Conservation (phyloP, 2,888 invertebrate species). For the Kryphioiulus occultus region DNA sequence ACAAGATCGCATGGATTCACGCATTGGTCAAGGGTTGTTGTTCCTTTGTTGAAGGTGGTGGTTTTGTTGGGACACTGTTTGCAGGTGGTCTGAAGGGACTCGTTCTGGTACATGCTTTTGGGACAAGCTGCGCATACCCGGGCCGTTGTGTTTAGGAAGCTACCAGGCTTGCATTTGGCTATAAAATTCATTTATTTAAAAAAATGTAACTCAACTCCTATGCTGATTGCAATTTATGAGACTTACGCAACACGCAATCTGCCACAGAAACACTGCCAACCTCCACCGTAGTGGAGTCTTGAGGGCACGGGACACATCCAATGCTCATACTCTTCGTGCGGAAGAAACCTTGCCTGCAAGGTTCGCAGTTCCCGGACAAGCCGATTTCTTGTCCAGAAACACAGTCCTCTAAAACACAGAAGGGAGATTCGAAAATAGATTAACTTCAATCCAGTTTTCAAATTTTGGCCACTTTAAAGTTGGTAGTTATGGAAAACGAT, state of each 20-base stretch:
- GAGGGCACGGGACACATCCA: conserved; percentile 85
- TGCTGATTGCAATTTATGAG: neutral
- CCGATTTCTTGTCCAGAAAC: conserved; percentile 65
- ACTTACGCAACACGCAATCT: conserved; percentile 86
- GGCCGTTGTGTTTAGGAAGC: conserved; percentile 80
- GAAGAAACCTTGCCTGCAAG: conserved; percentile 88
- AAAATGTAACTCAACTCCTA: conserved; percentile 45
- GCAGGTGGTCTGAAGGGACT: conserved; percentile 86
- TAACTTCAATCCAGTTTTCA: no score
- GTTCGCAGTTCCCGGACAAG: conserved; percentile 87
- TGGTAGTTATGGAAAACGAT: no score
- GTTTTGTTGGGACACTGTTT: conserved; percentile 88
- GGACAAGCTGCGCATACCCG: conserved; percentile 88
- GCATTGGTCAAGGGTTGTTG: conserved; percentile 82
- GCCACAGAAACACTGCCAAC: conserved; percentile 83
- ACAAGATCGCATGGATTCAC: conserved; percentile 89
- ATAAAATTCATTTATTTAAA: conserved; percentile 56
- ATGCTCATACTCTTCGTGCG: conserved; percentile 87
- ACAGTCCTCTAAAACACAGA: conserved; percentile 74
- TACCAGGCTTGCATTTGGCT: conserved; percentile 68
- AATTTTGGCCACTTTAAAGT: no score
- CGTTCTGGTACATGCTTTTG: conserved; percentile 88
- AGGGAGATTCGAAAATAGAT: conserved; percentile 6
- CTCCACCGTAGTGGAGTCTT: conserved; percentile 87
- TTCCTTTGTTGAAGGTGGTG: conserved; percentile 82